Conservation (phyloP, 2,888 invertebrate species). For the Cephus pulcher region DNA sequence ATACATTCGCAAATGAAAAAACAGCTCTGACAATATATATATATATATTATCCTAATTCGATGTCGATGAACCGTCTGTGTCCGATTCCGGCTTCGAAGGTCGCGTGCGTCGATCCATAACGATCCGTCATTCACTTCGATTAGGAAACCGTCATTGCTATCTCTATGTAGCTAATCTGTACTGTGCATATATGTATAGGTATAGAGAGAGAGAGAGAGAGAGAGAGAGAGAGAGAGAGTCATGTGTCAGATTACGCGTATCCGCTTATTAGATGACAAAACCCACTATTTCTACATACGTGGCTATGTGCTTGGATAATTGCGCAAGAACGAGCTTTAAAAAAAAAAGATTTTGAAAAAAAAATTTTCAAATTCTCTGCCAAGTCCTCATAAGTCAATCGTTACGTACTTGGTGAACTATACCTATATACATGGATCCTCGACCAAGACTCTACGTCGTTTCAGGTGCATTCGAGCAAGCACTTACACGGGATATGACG, state of each 20-base stretch:
- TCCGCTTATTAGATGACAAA: background rate
- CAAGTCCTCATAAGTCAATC: accelerated
- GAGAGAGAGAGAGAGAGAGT: background rate
- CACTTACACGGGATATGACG: background rate
- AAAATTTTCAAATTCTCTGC: background rate
- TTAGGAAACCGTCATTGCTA: slow-evolving; percentile 28
- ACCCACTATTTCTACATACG: background rate
- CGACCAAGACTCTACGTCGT: too few relatives aligned
- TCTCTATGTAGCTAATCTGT: background rate
- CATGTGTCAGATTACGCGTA: background rate
- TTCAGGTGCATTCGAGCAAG: background rate
- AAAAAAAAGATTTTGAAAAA: background rate
- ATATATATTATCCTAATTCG: slow-evolving; percentile 57
- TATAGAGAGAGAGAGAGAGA: too few relatives aligned
- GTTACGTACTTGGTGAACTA: too few relatives aligned
- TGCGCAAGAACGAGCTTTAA: background rate
- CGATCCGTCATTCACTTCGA: slow-evolving; percentile 16
- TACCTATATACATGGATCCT: too few relatives aligned
- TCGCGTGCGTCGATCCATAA: slow-evolving; percentile 2
- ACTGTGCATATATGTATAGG: too few relatives aligned
- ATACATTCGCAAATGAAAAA: background rate
- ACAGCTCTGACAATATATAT: slow-evolving; percentile 29
- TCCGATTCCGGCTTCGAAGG: slow-evolving; percentile 58
- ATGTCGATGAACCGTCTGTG: slow-evolving; percentile 59
- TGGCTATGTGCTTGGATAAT: background rate